These are phyloP conservation scores for Melospiza melodia DNA, from an alignment of 2,113 vertebrate species.

Conservation along the genomic window DNA sequence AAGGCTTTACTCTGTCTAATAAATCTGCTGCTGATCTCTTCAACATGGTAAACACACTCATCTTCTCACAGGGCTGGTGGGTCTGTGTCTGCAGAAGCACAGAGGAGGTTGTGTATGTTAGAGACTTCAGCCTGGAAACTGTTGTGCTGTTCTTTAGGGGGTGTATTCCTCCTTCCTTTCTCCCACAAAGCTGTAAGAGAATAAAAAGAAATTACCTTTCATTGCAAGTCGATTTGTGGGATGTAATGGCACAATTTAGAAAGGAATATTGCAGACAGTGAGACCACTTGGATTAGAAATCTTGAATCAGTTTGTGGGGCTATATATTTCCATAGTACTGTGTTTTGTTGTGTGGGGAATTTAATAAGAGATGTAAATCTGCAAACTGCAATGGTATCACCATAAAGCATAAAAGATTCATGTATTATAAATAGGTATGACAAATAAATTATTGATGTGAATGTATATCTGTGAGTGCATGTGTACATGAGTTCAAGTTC, in stretches of 20 bases:
- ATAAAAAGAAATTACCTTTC: conserved; percentile 59
- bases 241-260: conserved; percentile 42
- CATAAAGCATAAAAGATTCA: conserved; percentile 76
- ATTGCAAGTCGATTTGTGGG: conserved; percentile 63
- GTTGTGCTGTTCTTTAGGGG: not conserved
- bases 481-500: not conserved
- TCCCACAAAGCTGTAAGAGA: not conserved
- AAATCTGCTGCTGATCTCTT: not conserved
- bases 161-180: not conserved
- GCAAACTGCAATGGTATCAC: conserved; percentile 41
- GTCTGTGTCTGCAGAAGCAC: not conserved
- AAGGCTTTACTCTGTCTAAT: not conserved
- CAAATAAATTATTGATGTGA: conserved; percentile 75
- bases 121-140: not conserved
- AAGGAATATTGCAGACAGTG: conserved; percentile 44
- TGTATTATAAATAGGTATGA: conserved; percentile 76
- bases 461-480: conserved; percentile 11
- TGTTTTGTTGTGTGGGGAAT: conserved; percentile 36
- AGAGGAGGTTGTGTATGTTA: not conserved
- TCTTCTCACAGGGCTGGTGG: not conserved
- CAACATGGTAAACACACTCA: not conserved
- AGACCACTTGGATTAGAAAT: conserved; percentile 39
- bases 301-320: conserved; percentile 24
- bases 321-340: not conserved
- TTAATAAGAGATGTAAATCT: conserved; percentile 75